Conservation (phyloP, 2,888 invertebrate species). For the Tinea pellionella region DNA sequence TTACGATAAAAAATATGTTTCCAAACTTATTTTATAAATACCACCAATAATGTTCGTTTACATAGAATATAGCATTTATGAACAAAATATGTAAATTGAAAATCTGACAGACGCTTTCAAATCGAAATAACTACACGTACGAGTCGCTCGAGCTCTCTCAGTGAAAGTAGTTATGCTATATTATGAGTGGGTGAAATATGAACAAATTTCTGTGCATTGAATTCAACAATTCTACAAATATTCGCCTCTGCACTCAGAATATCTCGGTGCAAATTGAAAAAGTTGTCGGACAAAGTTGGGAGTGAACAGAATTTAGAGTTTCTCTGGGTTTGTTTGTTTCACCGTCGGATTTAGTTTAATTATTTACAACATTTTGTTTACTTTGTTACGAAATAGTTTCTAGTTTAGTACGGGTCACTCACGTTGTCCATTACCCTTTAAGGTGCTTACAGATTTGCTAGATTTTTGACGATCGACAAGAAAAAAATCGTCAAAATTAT, state of each 20-base stretch:
- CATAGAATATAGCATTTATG: too few species aligned
- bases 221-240: neutral
- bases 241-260: neutral
- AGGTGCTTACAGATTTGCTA: too few species aligned
- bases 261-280: conserved; percentile 39
- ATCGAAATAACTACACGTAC: too few species aligned
- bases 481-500: too few species aligned
- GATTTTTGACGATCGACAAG: too few species aligned
- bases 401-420: neutral
- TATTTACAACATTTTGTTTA: neutral
- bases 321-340: neutral
- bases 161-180: too few species aligned
- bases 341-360: neutral
- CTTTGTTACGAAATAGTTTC: neutral
- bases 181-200: neutral
- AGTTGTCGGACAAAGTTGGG: conserved; percentile 30
- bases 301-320: conserved; percentile 30
- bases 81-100: too few species aligned
- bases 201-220: neutral
- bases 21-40: too few species aligned
- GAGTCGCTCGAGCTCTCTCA: too few species aligned
- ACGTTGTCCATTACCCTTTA: neutral
- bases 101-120: too few species aligned
- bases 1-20: too few species aligned
- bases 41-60: too few species aligned